These are phyloP conservation scores for Phasia obesa DNA, from an alignment of 2,888 invertebrate genomes.

Conservation along the genomic window DNA sequence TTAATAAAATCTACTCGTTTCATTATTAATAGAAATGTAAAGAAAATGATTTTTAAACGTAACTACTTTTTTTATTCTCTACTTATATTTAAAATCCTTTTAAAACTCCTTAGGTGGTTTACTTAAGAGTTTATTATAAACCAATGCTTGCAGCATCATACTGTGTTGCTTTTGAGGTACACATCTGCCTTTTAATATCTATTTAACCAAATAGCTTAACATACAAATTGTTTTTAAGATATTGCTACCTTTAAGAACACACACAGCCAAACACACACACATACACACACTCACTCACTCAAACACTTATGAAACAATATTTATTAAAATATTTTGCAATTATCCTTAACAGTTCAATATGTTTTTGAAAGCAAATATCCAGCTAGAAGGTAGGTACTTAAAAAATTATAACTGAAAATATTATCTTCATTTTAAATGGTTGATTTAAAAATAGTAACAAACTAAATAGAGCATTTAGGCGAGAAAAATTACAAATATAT, in stretches of 20 bases:
- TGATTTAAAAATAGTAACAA: conserved; percentile 47
- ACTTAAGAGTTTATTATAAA: conserved; percentile 37
- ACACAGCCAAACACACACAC: neutral
- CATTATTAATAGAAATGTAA: neutral
- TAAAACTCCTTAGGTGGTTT: conserved; percentile 52
- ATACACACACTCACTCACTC: neutral
- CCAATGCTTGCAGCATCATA: neutral
- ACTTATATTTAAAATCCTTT: conserved; percentile 4
- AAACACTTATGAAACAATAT: conserved; percentile 12
- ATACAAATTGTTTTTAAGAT: conserved; percentile 34
- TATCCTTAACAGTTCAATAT: conserved; percentile 64
- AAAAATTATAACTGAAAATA: conserved; percentile 28
- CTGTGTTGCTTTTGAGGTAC: neutral
- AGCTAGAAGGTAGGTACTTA: neutral
- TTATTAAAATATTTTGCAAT: conserved; percentile 64
- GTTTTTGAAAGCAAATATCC: conserved; percentile 31
- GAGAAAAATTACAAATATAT: conserved; percentile 38
- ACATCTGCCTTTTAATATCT: conserved; percentile 51
- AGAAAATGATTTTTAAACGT: neutral
- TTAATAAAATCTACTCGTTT: too few relatives aligned
- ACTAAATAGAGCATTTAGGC: conserved; percentile 57
- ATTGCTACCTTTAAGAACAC: conserved; percentile 11
- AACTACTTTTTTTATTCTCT: neutral
- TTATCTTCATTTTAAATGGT: conserved; percentile 55
- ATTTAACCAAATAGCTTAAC: conserved; percentile 36